Conservation (phyloP, 2,888 invertebrate species). For the Augochlorella aurata region DNA sequence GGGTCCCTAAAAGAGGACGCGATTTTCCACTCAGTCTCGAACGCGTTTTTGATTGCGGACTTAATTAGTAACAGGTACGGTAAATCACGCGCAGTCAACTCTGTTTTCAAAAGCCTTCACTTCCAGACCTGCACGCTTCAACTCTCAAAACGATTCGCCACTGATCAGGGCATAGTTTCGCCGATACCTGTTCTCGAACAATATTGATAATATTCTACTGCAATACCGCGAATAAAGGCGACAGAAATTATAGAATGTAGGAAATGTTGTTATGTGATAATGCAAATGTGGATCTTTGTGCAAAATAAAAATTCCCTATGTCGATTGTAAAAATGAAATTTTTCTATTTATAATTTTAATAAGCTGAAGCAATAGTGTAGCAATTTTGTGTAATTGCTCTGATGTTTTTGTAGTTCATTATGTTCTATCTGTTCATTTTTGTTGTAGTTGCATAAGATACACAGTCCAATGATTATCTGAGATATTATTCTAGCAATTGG, state of each 20-base stretch:
- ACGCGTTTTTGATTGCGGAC: constrained; percentile 57
- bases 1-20: background rate
- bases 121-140: background rate
- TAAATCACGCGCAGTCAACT: constrained; percentile 31
- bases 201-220: constrained; percentile 5
- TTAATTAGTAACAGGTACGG: constrained; percentile 63
- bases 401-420: too few relatives aligned
- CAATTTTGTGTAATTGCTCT: too few relatives aligned
- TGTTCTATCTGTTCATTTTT: too few relatives aligned
- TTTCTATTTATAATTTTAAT: too few relatives aligned
- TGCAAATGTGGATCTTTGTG: background rate
- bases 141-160: constrained; percentile 23
- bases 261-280: background rate
- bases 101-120: constrained; percentile 25
- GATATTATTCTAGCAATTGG: background rate
- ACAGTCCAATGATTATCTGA: background rate
- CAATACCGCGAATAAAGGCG: background rate
- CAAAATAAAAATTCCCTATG: background rate
- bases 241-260: constrained; percentile 34
- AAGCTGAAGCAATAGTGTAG: too few relatives aligned
- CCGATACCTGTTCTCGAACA: background rate
- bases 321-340: too few relatives aligned
- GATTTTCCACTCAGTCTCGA: constrained; percentile 24
- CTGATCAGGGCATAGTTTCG: background rate
- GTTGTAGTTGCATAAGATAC: background rate